A percentile compares a stretch with the other conserved stretches of the same genome.
These are phyloP conservation scores for Salarias fasciatus DNA, from an alignment of 2,797 vertebrate genomes.

Conservation along the genomic window DNA sequence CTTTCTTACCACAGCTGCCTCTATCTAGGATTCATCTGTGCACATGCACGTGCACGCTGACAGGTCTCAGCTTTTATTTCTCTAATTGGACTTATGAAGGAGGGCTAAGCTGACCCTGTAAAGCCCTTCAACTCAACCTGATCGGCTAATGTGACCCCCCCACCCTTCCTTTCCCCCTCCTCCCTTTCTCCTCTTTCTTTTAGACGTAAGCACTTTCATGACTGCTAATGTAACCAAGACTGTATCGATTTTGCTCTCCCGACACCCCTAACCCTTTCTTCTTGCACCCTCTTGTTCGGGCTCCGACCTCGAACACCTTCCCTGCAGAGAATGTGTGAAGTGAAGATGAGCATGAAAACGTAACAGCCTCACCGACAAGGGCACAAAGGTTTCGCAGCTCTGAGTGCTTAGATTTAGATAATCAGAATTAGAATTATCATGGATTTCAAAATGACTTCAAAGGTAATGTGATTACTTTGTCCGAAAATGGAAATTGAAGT, in stretches of 20 bases:
- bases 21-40: too few species aligned
- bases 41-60: conserved; percentile 17
- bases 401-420: too few species aligned
- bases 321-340: not conserved
- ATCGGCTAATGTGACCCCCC: conserved; percentile 36
- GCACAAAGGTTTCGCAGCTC: too few species aligned
- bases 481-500: not conserved
- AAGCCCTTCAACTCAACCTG: conserved; percentile 45
- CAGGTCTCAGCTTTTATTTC: conserved; percentile 56
- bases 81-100: conserved; percentile 63
- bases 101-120: conserved; percentile 35
- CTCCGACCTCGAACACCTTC: conserved; percentile 23
- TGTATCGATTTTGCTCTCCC: conserved; percentile 59
- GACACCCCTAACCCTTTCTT: not conserved
- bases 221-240: conserved; percentile 45
- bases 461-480: not conserved
- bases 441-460: not conserved
- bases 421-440: not conserved
- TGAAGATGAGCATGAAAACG: too few species aligned
- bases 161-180: conserved; percentile 5
- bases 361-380: too few species aligned
- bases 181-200: conserved; percentile 9
- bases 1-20: too few species aligned
- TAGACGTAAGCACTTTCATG: conserved; percentile 37
- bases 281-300: conserved; percentile 15